Base-by-base conservation (phyloP, 2,113 vertebrate genomes). In the Burhinus bistriatus region DNA sequence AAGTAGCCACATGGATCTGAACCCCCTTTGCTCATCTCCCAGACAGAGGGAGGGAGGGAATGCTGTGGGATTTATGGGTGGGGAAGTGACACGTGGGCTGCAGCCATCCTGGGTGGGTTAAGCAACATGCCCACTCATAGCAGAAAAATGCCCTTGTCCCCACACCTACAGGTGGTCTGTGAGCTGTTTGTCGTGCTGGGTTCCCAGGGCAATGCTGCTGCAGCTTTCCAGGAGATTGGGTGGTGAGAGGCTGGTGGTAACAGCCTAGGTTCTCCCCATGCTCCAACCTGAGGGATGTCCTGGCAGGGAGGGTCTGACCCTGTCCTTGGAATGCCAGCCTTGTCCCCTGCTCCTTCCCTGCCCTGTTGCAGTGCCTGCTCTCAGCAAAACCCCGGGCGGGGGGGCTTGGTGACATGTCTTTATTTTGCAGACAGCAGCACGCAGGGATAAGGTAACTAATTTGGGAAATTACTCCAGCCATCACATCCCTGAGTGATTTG, bases 401-500 rank as follows among this genome's bases (percentile, higher is more conserved):
- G 7, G 2, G 11, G 3, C 18, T 69, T 2, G 9, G 30, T 45
- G 54, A 42, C 78, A 49, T 49, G 36, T 58, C 40, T 85, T 72
- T 57, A 64, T 92, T 82, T 82, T 83, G 45, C 52, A 70, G 84
- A 40, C 54, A 90, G 78, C 83, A 62, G 70, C 30, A 64, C 26
- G 15, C 27, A 65, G 42, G 71, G 42, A 47, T 66, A 71, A 90
- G 51, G 82, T 83, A 86, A 90, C 87, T 70, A 80, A 93, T 91
- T 93, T 51, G 26, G 68, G 75, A 88, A 87, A 77, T 55, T 4
- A 42, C 78, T 83, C 61, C 1, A 3, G 55, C n/a, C 62, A 32
- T 87, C 92, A 57, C 10, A 85, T 95, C 38, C 29, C 36, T 34
- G 78, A 83, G 61, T 66, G 93, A 93, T 66, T 71, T 58, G 81